phyloP scores from a whole-genome alignment of 1,140 invertebrate species.

The Scaptomyza graminum region DNA sequence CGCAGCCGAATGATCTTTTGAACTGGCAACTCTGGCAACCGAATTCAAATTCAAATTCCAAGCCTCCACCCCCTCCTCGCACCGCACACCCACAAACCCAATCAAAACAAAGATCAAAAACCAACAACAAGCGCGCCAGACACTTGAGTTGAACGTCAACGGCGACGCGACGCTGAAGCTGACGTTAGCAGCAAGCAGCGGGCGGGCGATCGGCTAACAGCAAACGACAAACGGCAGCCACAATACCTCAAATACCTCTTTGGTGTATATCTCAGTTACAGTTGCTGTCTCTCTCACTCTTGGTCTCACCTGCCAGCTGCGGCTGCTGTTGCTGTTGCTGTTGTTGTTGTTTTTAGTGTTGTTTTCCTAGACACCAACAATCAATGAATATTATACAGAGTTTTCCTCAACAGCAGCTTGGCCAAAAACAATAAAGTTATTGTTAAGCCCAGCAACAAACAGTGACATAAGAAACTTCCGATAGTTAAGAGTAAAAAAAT shows the following conservation, averaged over 20 bases:
- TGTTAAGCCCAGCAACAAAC: slow-evolving; percentile 10
- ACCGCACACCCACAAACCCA: slow-evolving; percentile 34
- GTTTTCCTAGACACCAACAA: slow-evolving; percentile 46
- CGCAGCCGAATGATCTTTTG: slow-evolving; percentile 52
- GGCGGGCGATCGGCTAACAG: slow-evolving; percentile 35
- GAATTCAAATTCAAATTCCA: slow-evolving; percentile 13
- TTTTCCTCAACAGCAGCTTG: not conserved
- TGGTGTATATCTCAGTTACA: not conserved
- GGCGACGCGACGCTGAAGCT: slow-evolving; percentile 3
- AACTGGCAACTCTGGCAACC: slow-evolving; percentile 37
- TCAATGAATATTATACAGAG: slow-evolving; percentile 20
- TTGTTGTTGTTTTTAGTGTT: slow-evolving; percentile 55
- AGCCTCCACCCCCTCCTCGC: slow-evolving; percentile 27
- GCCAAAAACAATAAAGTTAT: slow-evolving; percentile 15
- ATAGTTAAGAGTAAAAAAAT: not conserved
- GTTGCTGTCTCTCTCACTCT: slow-evolving; percentile 25
- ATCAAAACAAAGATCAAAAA: slow-evolving; percentile 73
- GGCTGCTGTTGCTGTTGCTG: slow-evolving; percentile 45
- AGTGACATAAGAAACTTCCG: not conserved
- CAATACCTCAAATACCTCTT: not conserved
- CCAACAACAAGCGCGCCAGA: slow-evolving; percentile 29
- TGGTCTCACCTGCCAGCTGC: slow-evolving; percentile 11
- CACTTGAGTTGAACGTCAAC: slow-evolving; percentile 43
- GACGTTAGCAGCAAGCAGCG: slow-evolving; percentile 20
- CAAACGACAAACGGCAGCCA: slow-evolving; percentile 25